A percentile compares a stretch with the other conserved stretches of the same genome.
Conservation (phyloP, 2,113 vertebrate species). For the Alectura lathami region DNA sequence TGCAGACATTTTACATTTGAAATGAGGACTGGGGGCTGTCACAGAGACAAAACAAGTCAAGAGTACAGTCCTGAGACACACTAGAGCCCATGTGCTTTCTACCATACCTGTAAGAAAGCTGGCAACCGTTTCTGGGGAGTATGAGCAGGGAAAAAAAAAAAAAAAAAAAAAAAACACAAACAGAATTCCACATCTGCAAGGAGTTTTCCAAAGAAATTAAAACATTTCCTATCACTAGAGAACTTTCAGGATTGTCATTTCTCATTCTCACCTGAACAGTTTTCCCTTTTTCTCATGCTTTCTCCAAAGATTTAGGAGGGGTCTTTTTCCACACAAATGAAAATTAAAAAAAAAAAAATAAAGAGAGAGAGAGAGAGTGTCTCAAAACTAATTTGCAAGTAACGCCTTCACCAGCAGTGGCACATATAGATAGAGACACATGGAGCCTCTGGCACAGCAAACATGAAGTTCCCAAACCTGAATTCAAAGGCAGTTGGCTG, state of each 20-base stretch:
- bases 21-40: background rate
- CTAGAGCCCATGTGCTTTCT: background rate
- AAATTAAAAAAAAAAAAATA: too few relatives aligned
- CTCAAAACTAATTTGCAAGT: background rate
- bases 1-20: background rate
- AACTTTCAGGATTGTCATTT: background rate
- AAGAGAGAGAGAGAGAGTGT: background rate
- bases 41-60: background rate
- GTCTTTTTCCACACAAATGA: background rate
- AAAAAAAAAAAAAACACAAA: background rate
- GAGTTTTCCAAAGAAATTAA: background rate
- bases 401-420: background rate
- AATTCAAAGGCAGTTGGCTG: background rate
- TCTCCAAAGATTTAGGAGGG: background rate
- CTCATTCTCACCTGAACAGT: background rate
- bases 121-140: background rate
- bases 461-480: background rate
- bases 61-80: background rate
- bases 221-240: background rate
- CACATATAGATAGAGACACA: background rate
- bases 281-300: background rate
- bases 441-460: background rate
- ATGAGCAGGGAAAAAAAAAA: background rate
- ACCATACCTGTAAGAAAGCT: background rate
- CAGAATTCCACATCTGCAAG: background rate